These are phyloP conservation scores for Geopemphigus sp. DNA, from an alignment of 1,140 invertebrate genomes.

Conservation along the genomic window DNA sequence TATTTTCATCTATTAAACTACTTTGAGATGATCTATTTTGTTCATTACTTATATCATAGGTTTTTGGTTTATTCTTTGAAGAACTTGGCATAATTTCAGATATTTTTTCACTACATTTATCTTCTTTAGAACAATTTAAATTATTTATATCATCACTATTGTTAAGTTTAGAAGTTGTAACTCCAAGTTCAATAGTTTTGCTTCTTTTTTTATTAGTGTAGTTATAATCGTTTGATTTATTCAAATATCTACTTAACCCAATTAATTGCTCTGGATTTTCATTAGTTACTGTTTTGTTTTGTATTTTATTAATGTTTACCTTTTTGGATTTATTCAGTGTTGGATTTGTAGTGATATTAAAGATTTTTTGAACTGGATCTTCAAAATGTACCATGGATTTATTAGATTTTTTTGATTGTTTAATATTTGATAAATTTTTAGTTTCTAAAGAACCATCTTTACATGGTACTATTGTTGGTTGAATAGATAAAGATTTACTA, in stretches of 20 bases:
- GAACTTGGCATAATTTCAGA: not conserved
- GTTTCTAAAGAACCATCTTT: not conserved
- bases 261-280: not conserved
- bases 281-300: not conserved
- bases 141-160: not conserved
- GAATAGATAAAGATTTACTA: not conserved
- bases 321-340: not conserved
- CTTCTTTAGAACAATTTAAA: too few species aligned
- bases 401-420: slow-evolving; percentile 2
- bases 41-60: not conserved
- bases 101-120: not conserved
- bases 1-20: not conserved
- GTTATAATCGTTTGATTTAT: not conserved
- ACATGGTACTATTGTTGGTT: not conserved
- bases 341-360: not conserved
- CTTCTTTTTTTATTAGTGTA: not conserved
- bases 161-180: slow-evolving; percentile 3
- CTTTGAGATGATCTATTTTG: not conserved
- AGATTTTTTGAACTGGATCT: slow-evolving; percentile 21
- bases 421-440: not conserved
- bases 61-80: not conserved
- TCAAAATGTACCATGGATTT: slow-evolving; percentile 43
- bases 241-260: not conserved
- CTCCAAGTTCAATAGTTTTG: not conserved
- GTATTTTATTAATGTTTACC: not conserved